phyloP scores from a whole-genome alignment of 2,797 vertebrate genomes.

The Poeciliopsis infans region DNA sequence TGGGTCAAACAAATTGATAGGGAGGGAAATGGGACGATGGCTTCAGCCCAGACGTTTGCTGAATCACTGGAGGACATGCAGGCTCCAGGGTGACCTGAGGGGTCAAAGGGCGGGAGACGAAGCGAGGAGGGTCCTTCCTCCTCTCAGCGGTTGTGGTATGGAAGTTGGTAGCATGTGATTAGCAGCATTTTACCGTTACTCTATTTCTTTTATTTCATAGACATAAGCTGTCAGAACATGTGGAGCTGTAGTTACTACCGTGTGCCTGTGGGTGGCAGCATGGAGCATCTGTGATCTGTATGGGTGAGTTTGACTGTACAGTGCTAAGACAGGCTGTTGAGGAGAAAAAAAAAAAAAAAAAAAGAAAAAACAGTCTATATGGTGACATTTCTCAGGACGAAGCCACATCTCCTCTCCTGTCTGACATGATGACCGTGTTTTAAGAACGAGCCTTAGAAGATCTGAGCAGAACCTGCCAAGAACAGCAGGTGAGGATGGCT shows the following conservation, averaged over 20 bases:
- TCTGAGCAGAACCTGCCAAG: constrained; percentile 40
- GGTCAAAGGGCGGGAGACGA: constrained; percentile 20
- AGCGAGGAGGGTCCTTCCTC: constrained; percentile 2
- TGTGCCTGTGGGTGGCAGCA: constrained; percentile 39
- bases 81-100: constrained; percentile 14
- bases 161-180: constrained; percentile 24
- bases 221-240: constrained; percentile 6
- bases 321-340: constrained; percentile 41
- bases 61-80: constrained; percentile 55
- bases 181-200: constrained; percentile 54
- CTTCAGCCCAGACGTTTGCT: constrained; percentile 54
- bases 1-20: neutral
- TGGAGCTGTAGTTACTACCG: constrained; percentile 19
- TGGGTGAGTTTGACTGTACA: constrained; percentile 56
- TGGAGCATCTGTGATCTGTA: constrained; percentile 54
- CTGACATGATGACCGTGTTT: constrained; percentile 20
- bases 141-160: constrained; percentile 23
- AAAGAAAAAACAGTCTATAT: neutral
- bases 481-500: constrained; percentile 59
- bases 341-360: constrained; percentile 6
- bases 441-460: constrained; percentile 29
- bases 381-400: neutral
- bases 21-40: constrained; percentile 50
- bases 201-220: neutral
- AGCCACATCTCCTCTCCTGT: neutral